These are phyloP conservation scores for Ophioderma brevispina DNA, from an alignment of 35 echinoderm and acorn worm species.

Conservation along the genomic window DNA sequence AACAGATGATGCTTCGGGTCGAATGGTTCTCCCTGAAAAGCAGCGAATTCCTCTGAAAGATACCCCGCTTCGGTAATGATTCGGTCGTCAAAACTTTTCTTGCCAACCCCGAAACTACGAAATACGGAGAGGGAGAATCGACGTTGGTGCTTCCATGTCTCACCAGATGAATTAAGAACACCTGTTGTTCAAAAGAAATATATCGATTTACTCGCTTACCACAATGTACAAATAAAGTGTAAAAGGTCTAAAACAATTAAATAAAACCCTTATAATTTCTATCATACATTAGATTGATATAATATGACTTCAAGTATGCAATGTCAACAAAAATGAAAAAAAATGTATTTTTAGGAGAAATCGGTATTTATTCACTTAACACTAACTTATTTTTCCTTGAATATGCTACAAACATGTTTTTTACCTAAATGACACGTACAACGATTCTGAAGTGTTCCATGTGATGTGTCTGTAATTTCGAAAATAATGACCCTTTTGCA, in stretches of 20 bases:
- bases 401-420: neutral
- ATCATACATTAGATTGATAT: neutral
- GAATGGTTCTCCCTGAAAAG: conserved; percentile 14
- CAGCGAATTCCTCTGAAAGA: conserved; percentile 27
- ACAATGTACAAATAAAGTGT: neutral
- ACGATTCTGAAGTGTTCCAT: too few relatives aligned
- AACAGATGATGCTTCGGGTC: conserved; percentile 35
- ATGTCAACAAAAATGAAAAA: neutral
- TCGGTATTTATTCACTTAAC: too few relatives aligned
- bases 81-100: conserved; percentile 49
- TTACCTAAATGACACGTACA: too few relatives aligned
- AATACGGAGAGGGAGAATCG: conserved; percentile 64
- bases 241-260: neutral
- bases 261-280: neutral
- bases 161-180: neutral
- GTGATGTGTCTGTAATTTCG: too few relatives aligned
- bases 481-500: too few relatives aligned
- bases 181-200: neutral
- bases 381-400: neutral
- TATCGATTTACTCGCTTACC: neutral
- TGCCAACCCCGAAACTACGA: conserved; percentile 72
- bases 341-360: neutral
- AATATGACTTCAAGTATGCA: neutral
- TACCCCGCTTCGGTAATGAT: conserved; percentile 41
- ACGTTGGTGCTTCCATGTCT: conserved; percentile 51